phyloP scores from a whole-genome alignment of 2,888 invertebrate species.

The Drosophila prolongata region DNA sequence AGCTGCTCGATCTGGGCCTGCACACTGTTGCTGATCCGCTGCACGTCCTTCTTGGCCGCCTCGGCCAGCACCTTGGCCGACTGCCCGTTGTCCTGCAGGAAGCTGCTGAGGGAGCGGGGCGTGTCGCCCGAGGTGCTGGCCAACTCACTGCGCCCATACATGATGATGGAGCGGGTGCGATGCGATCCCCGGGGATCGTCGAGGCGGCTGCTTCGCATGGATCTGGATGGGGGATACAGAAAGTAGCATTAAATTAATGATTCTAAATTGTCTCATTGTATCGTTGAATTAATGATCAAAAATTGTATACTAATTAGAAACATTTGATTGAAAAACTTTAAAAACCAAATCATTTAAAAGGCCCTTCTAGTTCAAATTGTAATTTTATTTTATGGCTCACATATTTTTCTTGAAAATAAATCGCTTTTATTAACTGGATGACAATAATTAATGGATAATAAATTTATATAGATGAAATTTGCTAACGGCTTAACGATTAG shows the following conservation, averaged over 20 bases:
- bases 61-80: slow-evolving; percentile 70
- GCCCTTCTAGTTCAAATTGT: too few species aligned
- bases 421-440: too few species aligned
- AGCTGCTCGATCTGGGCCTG: slow-evolving; percentile 94
- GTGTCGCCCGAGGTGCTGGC: slow-evolving; percentile 81
- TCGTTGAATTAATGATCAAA: too few species aligned
- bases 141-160: slow-evolving; percentile 84
- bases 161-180: slow-evolving; percentile 84
- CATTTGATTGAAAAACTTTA: too few species aligned
- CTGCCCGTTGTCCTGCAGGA: slow-evolving; percentile 76
- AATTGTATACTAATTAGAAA: too few species aligned
- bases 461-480: too few species aligned
- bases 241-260: not conserved
- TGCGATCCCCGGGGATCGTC: slow-evolving; percentile 84
- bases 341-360: too few species aligned
- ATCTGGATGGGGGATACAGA: slow-evolving; percentile 61
- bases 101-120: slow-evolving; percentile 78
- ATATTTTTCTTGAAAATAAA: too few species aligned
- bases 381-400: too few species aligned
- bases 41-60: slow-evolving; percentile 81
- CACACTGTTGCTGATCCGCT: slow-evolving; percentile 88
- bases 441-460: too few species aligned
- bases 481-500: too few species aligned
- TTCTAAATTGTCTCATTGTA: too few species aligned
- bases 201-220: slow-evolving; percentile 82